These are phyloP conservation scores for Leptopilina boulardi DNA, from an alignment of 1,140 invertebrate genomes.

Conservation along the genomic window DNA sequence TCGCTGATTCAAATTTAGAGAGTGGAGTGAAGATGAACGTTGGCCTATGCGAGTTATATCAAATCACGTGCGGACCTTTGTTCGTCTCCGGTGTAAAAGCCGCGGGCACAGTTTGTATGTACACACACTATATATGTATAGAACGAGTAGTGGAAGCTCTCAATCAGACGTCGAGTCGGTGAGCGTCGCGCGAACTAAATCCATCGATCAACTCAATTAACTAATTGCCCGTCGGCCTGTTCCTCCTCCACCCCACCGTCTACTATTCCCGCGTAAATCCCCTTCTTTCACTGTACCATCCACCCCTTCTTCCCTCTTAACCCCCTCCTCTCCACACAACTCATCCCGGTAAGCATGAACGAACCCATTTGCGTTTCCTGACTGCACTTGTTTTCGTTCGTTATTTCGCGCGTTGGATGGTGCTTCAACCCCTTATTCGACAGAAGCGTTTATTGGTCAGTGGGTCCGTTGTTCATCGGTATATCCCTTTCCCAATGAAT, in stretches of 20 bases:
- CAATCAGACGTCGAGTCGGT: constrained; percentile 66
- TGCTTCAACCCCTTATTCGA: constrained; percentile 1
- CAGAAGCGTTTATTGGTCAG: constrained; percentile 11
- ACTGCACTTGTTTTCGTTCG: constrained; percentile 3
- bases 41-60: constrained; percentile 4
- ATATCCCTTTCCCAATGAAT: background rate
- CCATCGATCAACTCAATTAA: constrained; percentile 69
- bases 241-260: constrained; percentile 26
- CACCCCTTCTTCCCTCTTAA: constrained; percentile 27
- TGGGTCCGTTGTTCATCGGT: constrained; percentile 16
- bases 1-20: no score
- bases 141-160: constrained; percentile 51
- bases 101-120: constrained; percentile 50
- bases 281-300: constrained; percentile 38
- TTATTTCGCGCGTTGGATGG: constrained; percentile 7
- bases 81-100: constrained; percentile 41
- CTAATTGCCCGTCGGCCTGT: constrained; percentile 60
- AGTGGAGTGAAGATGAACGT: background rate
- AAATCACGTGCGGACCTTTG: constrained; percentile 48
- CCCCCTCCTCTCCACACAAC: background rate
- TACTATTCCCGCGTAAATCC: constrained; percentile 25
- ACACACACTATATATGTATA: constrained; percentile 35
- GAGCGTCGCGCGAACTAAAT: constrained; percentile 64
- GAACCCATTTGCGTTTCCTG: background rate
- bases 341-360: background rate